Base-by-base conservation (phyloP, 2,888 invertebrate species). In the Allolobophora icterica region DNA sequence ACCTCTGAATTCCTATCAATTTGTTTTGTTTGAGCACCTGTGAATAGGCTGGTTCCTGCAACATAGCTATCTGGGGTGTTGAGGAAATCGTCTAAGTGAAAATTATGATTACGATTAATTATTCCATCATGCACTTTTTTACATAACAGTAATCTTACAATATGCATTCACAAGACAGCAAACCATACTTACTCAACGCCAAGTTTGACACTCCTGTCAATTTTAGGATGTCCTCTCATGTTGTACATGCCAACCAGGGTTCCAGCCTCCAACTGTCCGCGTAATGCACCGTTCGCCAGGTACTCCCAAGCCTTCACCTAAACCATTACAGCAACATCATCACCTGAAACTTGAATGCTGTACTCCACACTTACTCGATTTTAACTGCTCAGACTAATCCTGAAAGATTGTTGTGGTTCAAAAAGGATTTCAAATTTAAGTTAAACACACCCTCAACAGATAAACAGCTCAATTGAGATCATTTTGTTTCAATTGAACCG, bases 181-280 rank as follows among this genome's bases (percentile, higher is more conserved):
- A 19, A 90, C 21, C n/a, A 52, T 35, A 91, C 91, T 89, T 93
- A 95, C 95, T 94, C 94, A 8, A 93, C 93, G 11, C 94, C 94
- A 19, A 93, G 89, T 24, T 89, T 35, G 5, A 94, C 92, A 90
- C 94, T 92, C 34, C 94, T 93, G 1, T 91, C 87, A 34, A 92
- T 91, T 24, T 91, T 93, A 0, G 92, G 92, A 21, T 94, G 94
- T 30, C 95, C 95, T 83, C 94, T 93, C 45, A 94, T 94, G 89
- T 93, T 93, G 90, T 94, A 93, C 89, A 93, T 93, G 6, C 94
- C 94, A 38, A 94, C 92, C 52, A 94, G 93, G 2, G 94, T 92
- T 13, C 94, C 94, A 0, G 94, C 94, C 91, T 95, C 94, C 4
- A 94, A 84, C 92, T 95, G 95, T 5, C 94, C 94, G 33, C 93